A percentile compares a stretch with the other conserved stretches of the same genome.
Evolutionary conservation across 1,140 invertebrate species (phyloP).

Genomic region (Diprion similis): DNA sequence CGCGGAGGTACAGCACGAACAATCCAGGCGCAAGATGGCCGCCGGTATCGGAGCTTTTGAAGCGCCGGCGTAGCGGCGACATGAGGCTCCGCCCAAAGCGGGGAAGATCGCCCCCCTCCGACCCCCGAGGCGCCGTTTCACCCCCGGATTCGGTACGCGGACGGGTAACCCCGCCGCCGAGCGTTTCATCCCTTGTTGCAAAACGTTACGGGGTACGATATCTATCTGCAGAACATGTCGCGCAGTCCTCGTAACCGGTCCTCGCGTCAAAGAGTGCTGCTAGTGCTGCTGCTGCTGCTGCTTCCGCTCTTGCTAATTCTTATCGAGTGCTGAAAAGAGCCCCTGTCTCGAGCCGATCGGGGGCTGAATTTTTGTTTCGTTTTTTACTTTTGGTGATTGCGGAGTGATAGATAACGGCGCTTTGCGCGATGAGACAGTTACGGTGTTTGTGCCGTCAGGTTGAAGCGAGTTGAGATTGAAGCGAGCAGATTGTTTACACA

Average conservation of each 20-base stretch:
- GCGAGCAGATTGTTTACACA: no score
- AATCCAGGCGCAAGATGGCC: constrained; percentile 11
- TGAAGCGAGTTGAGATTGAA: no score
- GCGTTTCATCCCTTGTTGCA: constrained; percentile 27
- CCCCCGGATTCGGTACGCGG: constrained; percentile 13
- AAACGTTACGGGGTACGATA: constrained; percentile 36
- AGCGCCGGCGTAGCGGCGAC: constrained; percentile 18
- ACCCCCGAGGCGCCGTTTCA: constrained; percentile 29
- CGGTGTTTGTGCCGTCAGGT: no score
- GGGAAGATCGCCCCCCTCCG: constrained; percentile 24
- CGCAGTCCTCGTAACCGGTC: constrained; percentile 37
- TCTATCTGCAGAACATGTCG: constrained; percentile 51
- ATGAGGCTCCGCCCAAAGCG: constrained; percentile 27
- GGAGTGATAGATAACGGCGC: no score
- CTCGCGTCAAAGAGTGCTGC: constrained; percentile 18
- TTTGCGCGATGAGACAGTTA: no score
- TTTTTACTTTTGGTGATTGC: no score
- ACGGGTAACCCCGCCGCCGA: constrained; percentile 22
- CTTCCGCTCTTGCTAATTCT: neutral
- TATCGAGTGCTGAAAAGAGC: no score
- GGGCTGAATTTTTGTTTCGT: no score
- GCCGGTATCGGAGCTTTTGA: constrained; percentile 10
- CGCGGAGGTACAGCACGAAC: neutral
- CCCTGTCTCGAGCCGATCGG: no score
- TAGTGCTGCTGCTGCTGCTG: neutral